Conservation (phyloP, 2,888 invertebrate species). For the Steinernema carpocapsae region DNA sequence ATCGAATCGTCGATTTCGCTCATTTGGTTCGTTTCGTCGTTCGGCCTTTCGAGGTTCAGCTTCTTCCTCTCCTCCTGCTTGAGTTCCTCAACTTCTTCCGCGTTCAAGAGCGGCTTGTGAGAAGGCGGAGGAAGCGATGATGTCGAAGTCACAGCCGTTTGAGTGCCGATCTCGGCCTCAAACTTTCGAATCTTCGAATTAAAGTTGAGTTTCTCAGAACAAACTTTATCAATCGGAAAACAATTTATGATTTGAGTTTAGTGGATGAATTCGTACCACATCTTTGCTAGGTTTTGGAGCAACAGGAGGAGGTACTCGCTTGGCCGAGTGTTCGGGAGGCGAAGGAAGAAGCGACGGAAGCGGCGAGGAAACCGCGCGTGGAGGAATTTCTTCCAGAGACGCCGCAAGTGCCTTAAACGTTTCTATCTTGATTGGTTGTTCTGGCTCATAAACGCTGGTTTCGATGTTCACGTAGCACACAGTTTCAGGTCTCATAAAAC, state of each 20-base stretch:
- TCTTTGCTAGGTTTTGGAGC: conserved; percentile 12
- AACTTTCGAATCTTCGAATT: conserved; percentile 93
- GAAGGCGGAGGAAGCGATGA: conserved; percentile 41
- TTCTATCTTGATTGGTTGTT: not conserved
- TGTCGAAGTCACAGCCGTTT: conserved; percentile 30
- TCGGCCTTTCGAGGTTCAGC: not conserved
- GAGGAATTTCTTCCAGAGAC: conserved; percentile 8
- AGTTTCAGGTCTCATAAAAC: not conserved
- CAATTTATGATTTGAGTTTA: not conserved
- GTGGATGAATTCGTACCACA: not conserved
- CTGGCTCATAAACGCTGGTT: not conserved
- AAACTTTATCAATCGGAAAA: not conserved
- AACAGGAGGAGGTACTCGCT: conserved; percentile 1
- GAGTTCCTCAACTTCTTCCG: conserved; percentile 44
- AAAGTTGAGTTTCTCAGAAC: conserved; percentile 82
- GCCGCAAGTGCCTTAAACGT: not conserved
- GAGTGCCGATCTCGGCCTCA: conserved; percentile 81
- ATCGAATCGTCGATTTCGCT: conserved; percentile 39
- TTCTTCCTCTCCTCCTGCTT: conserved; percentile 37
- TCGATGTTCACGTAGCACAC: not conserved
- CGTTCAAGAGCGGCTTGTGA: conserved; percentile 49
- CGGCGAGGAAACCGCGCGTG: conserved; percentile 1
- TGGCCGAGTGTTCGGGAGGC: not conserved
- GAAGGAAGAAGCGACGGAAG: not conserved
- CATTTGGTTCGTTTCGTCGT: conserved; percentile 35